Conservation (phyloP, 2,113 vertebrate genomes). For the Brachypteracias leptosomus region DNA sequence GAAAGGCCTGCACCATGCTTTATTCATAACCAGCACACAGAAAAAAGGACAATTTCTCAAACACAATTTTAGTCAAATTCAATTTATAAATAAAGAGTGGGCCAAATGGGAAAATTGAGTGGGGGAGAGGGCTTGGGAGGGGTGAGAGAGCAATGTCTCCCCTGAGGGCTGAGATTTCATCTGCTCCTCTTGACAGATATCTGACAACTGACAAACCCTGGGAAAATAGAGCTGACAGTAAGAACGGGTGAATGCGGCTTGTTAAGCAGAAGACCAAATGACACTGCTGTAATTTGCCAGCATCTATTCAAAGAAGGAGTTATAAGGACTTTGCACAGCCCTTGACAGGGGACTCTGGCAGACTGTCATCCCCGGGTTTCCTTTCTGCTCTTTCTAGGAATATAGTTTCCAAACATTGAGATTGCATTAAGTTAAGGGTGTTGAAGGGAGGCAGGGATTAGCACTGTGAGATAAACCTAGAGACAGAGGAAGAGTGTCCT, state of each 20-base stretch:
- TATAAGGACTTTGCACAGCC: conserved; percentile 23
- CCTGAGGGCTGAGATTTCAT: conserved; percentile 43
- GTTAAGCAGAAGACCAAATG: conserved; percentile 52
- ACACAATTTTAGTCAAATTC: neutral
- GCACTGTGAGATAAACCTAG: neutral
- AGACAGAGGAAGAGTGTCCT: neutral
- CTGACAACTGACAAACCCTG: conserved; percentile 24
- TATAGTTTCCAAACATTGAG: neutral
- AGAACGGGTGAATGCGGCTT: conserved; percentile 41
- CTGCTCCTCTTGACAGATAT: conserved; percentile 51
- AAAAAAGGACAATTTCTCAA: conserved; percentile 8
- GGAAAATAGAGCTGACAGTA: conserved; percentile 46
- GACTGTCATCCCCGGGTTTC: neutral
- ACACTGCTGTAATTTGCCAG: conserved; percentile 45
- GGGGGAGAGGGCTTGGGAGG: neutral
- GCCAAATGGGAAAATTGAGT: neutral
- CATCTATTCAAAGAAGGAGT: conserved; percentile 51
- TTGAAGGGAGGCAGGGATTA: neutral
- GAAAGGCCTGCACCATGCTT: neutral
- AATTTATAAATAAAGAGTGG: conserved; percentile 40
- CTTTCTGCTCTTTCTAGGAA: neutral
- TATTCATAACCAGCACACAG: conserved; percentile 10
- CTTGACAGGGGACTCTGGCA: conserved; percentile 4
- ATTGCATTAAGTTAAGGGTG: neutral
- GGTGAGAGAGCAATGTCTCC: neutral